Base-by-base conservation (phyloP, 64 coral and sea anemone species). In the Cladopsammia gracilis region DNA sequence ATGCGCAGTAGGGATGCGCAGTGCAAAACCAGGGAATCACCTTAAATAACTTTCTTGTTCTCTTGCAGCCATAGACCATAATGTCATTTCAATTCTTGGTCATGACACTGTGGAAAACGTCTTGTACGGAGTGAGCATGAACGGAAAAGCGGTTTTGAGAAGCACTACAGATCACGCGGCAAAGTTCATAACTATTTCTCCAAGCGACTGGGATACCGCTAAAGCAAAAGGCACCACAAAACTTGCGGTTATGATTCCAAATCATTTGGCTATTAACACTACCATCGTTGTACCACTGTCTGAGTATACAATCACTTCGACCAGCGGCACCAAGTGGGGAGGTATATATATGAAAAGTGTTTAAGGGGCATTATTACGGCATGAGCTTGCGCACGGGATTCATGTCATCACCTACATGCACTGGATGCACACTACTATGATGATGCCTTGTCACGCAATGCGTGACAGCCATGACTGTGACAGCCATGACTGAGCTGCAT, bases 141-240 rank as follows among this genome's bases (percentile, higher is more conserved):
- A 84, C 20, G 80, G 80, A 10, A 84, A 24, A 47, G 61, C 80
- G 6, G 45, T 84, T 47, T 13, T 84, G 80, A 84, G 23, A 84
- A 84, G 80, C 80, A 67, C 43, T 3, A 62, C 26, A 66, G 62
- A 84, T 47, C 80, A 84, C n/a, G 5, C 20, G 26, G 80, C 46
- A 12, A 65, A 64, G 61, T 84, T 84, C 24, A 46, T 48, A 2
- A 61, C 58, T 23, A 45, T 84, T 48, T 19, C 80, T 12, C 15
- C 22, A n/a, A 49, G n/a, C 45, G 58, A 44, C 34, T 84, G 80
- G 80, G 26, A 49, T 1, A 20, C 14, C 3, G 80, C 24, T 14
- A 51, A 84, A 67, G 60, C 59, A 4, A 84, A 84, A 48, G 7
- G 15, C 18, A 84, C 15, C 61, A 84, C 80, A 84, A 50, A 19